Evolutionary conservation across 2,888 invertebrate species (phyloP).

Genomic region (Drosophila diplacantha): DNA sequence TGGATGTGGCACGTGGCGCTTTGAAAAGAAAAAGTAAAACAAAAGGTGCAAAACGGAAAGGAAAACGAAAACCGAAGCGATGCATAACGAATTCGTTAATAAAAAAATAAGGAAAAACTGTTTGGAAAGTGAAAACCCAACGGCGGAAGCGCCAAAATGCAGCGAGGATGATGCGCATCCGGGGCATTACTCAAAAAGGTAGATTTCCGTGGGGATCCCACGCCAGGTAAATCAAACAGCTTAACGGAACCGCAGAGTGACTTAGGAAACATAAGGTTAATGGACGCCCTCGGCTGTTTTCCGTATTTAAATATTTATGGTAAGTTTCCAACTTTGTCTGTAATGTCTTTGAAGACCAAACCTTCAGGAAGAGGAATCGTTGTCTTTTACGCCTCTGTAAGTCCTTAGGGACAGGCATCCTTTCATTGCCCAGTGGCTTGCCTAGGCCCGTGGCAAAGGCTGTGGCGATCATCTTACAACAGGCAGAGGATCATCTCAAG

Average conservation of each 20-base stretch:
- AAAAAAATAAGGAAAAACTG: conserved; percentile 19
- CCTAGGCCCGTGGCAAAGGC: conserved; percentile 15
- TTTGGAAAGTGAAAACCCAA: conserved; percentile 62
- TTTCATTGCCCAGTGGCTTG: background rate
- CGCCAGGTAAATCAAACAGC: conserved; percentile 47
- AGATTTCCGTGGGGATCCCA: conserved; percentile 32
- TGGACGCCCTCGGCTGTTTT: background rate
- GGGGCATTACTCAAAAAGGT: conserved; percentile 39
- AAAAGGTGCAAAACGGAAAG: conserved; percentile 61
- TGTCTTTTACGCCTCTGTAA: too few species aligned
- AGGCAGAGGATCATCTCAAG: conserved; percentile 9
- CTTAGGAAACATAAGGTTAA: conserved; percentile 6
- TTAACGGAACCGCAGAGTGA: conserved; percentile 45
- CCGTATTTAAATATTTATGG: conserved; percentile 3
- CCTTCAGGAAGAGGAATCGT: background rate
- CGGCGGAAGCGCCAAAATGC: conserved; percentile 64
- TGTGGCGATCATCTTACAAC: conserved; percentile 36
- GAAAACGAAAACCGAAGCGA: conserved; percentile 54
- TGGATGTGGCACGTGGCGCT: conserved; percentile 64
- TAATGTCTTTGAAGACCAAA: background rate
- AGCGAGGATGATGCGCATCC: conserved; percentile 54
- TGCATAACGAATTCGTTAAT: conserved; percentile 65
- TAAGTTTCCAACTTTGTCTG: background rate
- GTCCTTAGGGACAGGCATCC: background rate
- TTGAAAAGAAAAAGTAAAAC: conserved; percentile 30